A percentile compares a stretch with the other conserved stretches of the same genome.
These are phyloP conservation scores for Leucozona laternaria DNA, from an alignment of 2,888 invertebrate genomes.

Conservation along the genomic window DNA sequence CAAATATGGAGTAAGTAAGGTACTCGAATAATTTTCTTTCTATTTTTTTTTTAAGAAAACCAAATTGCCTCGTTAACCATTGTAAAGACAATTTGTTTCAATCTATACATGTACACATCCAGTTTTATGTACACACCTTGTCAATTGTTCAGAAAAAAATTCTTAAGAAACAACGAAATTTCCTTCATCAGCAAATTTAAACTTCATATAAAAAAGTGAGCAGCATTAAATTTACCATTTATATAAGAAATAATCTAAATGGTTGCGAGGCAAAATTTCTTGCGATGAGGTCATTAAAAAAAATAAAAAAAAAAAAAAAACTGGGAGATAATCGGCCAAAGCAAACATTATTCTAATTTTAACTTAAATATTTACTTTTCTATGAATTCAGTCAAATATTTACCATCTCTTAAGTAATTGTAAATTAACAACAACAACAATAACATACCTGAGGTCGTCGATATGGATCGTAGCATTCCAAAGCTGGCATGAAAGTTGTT, in stretches of 20 bases:
- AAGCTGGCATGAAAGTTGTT: conserved; percentile 82
- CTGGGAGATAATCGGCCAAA: background rate
- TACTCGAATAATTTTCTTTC: too few species aligned
- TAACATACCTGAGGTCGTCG: conserved; percentile 85
- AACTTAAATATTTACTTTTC: conserved; percentile 9
- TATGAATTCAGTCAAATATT: conserved; percentile 13
- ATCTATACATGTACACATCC: background rate
- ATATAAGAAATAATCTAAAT: background rate
- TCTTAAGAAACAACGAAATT: background rate
- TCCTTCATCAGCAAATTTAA: background rate
- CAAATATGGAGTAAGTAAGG: too few species aligned
- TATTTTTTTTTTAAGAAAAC: too few species aligned
- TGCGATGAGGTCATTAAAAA: conserved; percentile 18
- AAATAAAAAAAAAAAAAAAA: background rate
- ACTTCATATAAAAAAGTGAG: background rate
- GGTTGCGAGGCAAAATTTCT: background rate
- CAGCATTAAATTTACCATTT: background rate
- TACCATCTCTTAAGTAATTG: background rate
- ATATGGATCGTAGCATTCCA: conserved; percentile 85
- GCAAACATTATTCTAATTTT: background rate
- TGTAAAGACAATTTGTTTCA: background rate
- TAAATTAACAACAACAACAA: conserved; percentile 16
- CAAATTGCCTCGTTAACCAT: background rate
- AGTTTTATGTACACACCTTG: background rate
- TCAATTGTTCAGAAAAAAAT: background rate